Conservation (phyloP, 2,797 vertebrate genomes). For the Eulemur mongoz region DNA sequence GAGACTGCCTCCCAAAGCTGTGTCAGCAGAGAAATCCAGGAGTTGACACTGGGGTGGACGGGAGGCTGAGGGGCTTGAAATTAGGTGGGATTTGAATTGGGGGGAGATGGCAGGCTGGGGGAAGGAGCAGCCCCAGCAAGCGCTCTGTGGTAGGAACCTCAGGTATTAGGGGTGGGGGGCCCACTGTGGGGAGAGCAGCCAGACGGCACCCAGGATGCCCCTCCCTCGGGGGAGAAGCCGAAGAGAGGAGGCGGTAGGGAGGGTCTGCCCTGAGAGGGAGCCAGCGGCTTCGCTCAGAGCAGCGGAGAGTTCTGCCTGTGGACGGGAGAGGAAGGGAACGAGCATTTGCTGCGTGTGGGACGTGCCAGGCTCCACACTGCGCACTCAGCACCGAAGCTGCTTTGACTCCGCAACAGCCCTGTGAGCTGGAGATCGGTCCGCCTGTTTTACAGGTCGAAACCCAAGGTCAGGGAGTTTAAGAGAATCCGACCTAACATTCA, state of each 20-base stretch:
- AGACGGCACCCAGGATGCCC: not conserved
- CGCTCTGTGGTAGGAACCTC: not conserved
- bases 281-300: not conserved
- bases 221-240: not conserved
- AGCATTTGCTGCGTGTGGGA: rapidly evolving
- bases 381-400: not conserved
- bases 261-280: not conserved
- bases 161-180: not conserved
- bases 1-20: not conserved
- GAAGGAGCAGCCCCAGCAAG: not conserved
- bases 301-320: rapidly evolving
- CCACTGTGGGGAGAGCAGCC: not conserved
- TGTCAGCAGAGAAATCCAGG: not conserved
- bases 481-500: not conserved
- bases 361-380: rapidly evolving
- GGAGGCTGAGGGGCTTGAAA: not conserved
- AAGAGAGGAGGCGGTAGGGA: not conserved
- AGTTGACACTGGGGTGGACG: not conserved
- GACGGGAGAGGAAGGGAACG: not conserved
- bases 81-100: not conserved
- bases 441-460: not conserved
- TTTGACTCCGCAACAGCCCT: not conserved
- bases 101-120: not conserved
- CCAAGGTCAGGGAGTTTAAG: not conserved
- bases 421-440: not conserved